Evolutionary conservation across 2,113 vertebrate genomes (phyloP), one percentile per base, ranked within the genome.

Genomic region (Paedocypris sp.): DNA sequence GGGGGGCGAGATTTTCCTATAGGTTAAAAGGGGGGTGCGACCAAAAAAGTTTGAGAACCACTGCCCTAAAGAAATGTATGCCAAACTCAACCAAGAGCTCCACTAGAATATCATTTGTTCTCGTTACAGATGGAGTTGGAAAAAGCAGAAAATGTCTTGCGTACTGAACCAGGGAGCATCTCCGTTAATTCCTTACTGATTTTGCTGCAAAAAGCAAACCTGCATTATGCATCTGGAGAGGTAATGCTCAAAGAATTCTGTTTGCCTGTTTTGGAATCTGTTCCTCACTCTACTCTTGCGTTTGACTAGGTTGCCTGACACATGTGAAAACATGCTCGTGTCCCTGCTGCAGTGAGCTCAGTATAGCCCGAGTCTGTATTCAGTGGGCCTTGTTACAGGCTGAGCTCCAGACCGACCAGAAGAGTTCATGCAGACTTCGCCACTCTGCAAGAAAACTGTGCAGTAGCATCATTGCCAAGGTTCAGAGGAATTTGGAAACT

Each of bases 311-410:
- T 90, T n/a, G 88, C 29, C 75, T 93, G 33, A 42, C 36, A 0
- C 94, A 96, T 20, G 18, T 50, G 0, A 1, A 71, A 0, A 7
- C 51, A 11, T 96, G 94, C 50, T 12, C 7, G 8, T 94, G 92
- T 58, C 53, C 61, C 0, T 83, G 89, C 45, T 97, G 94, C 76
- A 76, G 78, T 0, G 89, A 90, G 54, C 82, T 85, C 1, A 49
- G 69, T 0, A 80, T 96, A 61, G 85, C 82, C 0, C 77, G 73
- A 0, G 73, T 87, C 56, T 84, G 87, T 48, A 83, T 88, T 20
- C 84, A 72, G 52, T 97, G 93, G 94, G 77, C 84, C 0, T 68
- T 88, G 5, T 65, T 74, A 18, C 80, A 74, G 0, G 88, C 86
- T 0, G 50, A 70, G 4, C 36, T 61, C 62, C 77, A 4, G 36